These are phyloP conservation scores for Meleagris gallopavo DNA, from an alignment of 2,113 vertebrate genomes.

Conservation along the genomic window DNA sequence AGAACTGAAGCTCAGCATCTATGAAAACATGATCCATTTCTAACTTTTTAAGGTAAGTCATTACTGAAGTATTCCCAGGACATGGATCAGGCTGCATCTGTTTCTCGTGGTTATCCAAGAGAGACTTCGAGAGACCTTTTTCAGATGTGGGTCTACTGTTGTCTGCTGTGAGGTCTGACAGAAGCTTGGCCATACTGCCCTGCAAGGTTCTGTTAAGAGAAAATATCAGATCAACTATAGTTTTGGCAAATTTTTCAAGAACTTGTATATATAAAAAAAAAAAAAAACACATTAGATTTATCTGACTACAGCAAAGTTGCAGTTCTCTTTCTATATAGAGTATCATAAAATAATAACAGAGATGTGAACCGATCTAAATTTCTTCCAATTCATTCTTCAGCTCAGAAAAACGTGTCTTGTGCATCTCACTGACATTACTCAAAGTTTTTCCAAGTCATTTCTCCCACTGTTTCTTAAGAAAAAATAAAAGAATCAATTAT, in stretches of 20 bases:
- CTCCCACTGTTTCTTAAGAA: not conserved
- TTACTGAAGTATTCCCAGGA: slow-evolving; percentile 75
- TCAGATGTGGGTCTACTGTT: slow-evolving; percentile 56
- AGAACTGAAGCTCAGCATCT: not conserved
- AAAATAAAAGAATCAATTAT: not conserved
- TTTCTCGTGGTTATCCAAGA: slow-evolving; percentile 80
- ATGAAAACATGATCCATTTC: slow-evolving; percentile 61
- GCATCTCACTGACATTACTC: not conserved
- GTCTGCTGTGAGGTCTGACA: slow-evolving; percentile 78
- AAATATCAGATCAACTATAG: slow-evolving; percentile 42
- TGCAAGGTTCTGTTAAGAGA: slow-evolving; percentile 80
- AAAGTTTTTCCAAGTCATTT: not conserved
- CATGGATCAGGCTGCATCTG: slow-evolving; percentile 68
- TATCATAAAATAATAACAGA: not conserved
- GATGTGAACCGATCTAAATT: not conserved
- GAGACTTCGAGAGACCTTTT: slow-evolving; percentile 77
- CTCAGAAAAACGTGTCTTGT: not conserved
- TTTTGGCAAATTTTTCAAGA: not conserved
- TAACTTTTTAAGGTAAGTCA: slow-evolving; percentile 82
- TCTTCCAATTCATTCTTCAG: not conserved
- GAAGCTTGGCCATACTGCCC: slow-evolving; percentile 79
- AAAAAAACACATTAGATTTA: not conserved
- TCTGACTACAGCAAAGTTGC: not conserved
- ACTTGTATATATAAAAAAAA: not conserved
- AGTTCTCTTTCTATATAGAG: not conserved